Evolutionary conservation across 37 sponge, comb jelly and placozoan genomes (phyloP).

Genomic region (Petrosia ficiformis): DNA sequence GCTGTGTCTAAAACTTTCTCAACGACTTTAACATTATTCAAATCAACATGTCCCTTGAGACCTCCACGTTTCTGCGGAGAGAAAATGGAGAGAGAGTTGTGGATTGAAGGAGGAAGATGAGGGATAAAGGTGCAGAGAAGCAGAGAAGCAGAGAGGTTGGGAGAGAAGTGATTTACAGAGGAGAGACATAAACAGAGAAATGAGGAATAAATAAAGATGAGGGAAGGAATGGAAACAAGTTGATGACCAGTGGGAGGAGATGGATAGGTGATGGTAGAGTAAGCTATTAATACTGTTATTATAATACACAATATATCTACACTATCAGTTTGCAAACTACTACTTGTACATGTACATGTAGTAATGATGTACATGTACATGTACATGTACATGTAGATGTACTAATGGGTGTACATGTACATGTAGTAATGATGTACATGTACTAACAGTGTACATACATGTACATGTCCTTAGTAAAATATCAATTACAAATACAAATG

Average conservation of each 20-base stretch:
- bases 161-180: conserved; percentile 2
- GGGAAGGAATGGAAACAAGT: no score
- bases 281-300: no score
- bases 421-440: not conserved
- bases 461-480: not conserved
- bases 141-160: not conserved
- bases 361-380: not conserved
- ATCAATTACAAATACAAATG: not conserved
- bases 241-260: no score
- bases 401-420: not conserved
- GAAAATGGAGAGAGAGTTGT: not conserved
- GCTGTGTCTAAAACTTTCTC: conserved; percentile 67
- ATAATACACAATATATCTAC: no score
- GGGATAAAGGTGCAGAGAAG: not conserved
- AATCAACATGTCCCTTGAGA: conserved; percentile 63
- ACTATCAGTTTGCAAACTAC: no score
- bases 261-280: no score
- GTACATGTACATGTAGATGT: conserved; percentile 15
- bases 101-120: not conserved
- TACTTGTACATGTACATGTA: conserved; percentile 4
- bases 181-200: no score
- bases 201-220: no score
- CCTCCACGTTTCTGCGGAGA: conserved; percentile 63
- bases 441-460: not conserved
- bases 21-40: conserved; percentile 57